These are phyloP conservation scores for Ichneumoninae sp. DNA, from an alignment of 2,888 invertebrate genomes.

Conservation along the genomic window DNA sequence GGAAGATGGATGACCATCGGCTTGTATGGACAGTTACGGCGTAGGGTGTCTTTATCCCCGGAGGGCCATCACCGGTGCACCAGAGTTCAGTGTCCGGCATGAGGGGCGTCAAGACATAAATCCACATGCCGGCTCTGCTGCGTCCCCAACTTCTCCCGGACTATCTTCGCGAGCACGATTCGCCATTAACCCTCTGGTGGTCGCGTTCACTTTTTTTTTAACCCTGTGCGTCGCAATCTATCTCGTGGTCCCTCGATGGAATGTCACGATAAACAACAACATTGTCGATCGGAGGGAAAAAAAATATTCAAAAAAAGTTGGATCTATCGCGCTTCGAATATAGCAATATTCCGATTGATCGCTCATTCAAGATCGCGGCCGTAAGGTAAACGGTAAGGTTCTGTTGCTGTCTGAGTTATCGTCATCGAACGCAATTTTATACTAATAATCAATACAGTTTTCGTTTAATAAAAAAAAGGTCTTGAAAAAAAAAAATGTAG, in stretches of 20 bases:
- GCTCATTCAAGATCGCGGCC: too few species aligned
- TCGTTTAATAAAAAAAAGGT: too few species aligned
- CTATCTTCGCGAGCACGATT: slow-evolving; percentile 25
- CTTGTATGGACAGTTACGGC: slow-evolving; percentile 54
- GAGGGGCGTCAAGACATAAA: slow-evolving; percentile 34
- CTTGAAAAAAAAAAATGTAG: too few species aligned
- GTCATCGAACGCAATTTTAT: too few species aligned
- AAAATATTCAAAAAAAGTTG: not conserved
- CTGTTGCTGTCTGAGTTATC: too few species aligned
- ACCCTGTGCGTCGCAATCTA: not conserved
- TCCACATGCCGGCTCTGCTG: slow-evolving; percentile 38
- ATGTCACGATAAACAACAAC: slow-evolving; percentile 7
- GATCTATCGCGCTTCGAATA: too few species aligned
- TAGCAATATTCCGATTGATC: too few species aligned
- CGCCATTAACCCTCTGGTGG: slow-evolving; percentile 11
- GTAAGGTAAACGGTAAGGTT: too few species aligned
- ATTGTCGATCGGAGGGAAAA: not conserved
- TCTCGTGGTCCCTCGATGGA: not conserved
- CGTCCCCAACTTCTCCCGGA: slow-evolving; percentile 24
- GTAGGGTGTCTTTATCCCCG: slow-evolving; percentile 54
- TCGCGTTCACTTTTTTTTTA: slow-evolving; percentile 27
- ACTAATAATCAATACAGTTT: too few species aligned
- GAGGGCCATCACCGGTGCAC: slow-evolving; percentile 60
- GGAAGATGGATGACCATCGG: slow-evolving; percentile 60
- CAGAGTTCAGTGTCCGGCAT: slow-evolving; percentile 46